These are phyloP conservation scores for Aurelia sp. DNA, from an alignment of 30 jellyfish, hydroid and myxozoan species.

Conservation along the genomic window DNA sequence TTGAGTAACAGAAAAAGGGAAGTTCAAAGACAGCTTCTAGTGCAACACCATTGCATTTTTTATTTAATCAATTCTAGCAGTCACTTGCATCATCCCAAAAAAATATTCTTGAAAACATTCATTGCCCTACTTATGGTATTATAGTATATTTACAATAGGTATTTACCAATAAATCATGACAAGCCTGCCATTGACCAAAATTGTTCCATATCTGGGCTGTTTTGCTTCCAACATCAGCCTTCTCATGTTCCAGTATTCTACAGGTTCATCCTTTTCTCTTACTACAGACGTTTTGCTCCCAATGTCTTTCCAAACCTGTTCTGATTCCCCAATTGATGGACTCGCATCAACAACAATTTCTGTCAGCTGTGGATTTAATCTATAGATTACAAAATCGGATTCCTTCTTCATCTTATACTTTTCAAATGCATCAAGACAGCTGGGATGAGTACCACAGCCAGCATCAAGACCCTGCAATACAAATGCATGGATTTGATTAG, in stretches of 20 bases:
- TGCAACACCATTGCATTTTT: too few species aligned
- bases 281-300: slow-evolving; percentile 15
- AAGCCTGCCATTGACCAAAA: slow-evolving; percentile 13
- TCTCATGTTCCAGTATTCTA: slow-evolving; percentile 60
- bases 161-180: slow-evolving; percentile 52
- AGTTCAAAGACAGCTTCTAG: too few species aligned
- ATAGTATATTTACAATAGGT: too few species aligned
- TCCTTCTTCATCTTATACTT: slow-evolving; percentile 36
- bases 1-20: too few species aligned
- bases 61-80: too few species aligned
- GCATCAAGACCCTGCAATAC: slow-evolving; percentile 47
- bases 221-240: slow-evolving; percentile 28
- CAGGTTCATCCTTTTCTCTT: slow-evolving; percentile 66
- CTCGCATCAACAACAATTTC: slow-evolving; percentile 10
- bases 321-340: slow-evolving; percentile 47
- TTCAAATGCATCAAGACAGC: slow-evolving; percentile 21
- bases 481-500: not conserved
- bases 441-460: slow-evolving; percentile 24
- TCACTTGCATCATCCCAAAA: too few species aligned
- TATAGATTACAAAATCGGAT: slow-evolving; percentile 47
- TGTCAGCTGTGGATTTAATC: slow-evolving; percentile 11
- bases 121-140: too few species aligned
- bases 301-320: slow-evolving; percentile 25
- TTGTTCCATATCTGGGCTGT: slow-evolving; percentile 36
- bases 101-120: too few species aligned